These are phyloP conservation scores for Eidolon dupreanum DNA, from an alignment of 2,797 vertebrate genomes.

Conservation along the genomic window DNA sequence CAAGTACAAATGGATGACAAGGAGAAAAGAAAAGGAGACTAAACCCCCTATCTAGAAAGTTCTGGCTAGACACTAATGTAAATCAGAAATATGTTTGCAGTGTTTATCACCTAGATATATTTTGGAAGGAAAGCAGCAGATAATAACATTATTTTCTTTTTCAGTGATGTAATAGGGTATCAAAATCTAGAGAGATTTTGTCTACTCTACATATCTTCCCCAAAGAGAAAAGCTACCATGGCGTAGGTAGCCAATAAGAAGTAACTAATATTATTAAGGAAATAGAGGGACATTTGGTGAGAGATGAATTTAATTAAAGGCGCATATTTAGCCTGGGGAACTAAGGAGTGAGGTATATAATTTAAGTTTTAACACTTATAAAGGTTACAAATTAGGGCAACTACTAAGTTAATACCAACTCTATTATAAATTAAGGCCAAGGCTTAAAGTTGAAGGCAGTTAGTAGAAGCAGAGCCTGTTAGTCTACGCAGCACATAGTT, in stretches of 20 bases:
- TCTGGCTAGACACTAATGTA: neutral
- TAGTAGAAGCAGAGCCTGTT: neutral
- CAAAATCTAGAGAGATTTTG: neutral
- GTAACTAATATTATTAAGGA: neutral
- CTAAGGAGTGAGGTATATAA: neutral
- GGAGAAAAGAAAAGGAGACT: no score
- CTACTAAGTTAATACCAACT: neutral
- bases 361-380: neutral
- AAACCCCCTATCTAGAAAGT: neutral
- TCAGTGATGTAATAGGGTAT: neutral
- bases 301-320: neutral
- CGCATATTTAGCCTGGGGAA: neutral
- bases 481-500: neutral
- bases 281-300: neutral
- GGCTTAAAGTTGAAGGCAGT: neutral
- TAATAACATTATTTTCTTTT: neutral
- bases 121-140: neutral
- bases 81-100: neutral
- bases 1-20: neutral
- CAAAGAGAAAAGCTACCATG: neutral
- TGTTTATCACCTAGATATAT: neutral
- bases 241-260: neutral
- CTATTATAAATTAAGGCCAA: neutral
- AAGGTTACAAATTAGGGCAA: neutral
- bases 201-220: neutral